Conservation (phyloP, 2,888 invertebrate genomes). For the Linnaemya vulpina region DNA sequence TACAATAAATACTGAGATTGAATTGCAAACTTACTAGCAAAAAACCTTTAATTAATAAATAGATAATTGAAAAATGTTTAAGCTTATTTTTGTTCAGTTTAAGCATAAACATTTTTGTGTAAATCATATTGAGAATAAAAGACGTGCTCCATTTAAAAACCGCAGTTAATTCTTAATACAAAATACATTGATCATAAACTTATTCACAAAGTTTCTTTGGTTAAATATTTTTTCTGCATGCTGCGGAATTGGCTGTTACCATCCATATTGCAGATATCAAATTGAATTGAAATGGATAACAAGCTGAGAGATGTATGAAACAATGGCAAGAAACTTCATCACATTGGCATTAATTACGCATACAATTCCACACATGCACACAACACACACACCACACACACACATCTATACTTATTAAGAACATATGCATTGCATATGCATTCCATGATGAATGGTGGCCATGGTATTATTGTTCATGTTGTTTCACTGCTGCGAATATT, state of each 20-base stretch:
- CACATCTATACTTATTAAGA: background rate
- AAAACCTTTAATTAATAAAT: too few relatives aligned
- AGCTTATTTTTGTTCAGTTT: too few relatives aligned
- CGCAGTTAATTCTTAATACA: background rate
- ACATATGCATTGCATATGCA: constrained; percentile 54
- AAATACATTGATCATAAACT: background rate
- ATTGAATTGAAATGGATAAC: background rate
- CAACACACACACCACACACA: background rate
- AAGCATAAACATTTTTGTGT: too few relatives aligned
- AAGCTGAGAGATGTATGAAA: background rate
- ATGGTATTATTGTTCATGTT: constrained; percentile 12
- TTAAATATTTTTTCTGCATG: background rate
- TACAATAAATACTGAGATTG: too few relatives aligned
- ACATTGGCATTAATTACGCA: constrained; percentile 58
- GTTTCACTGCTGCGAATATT: background rate
- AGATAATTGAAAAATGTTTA: too few relatives aligned
- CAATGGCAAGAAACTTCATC: constrained; percentile 29
- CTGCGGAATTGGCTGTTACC: background rate
- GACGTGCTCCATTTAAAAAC: too few relatives aligned
- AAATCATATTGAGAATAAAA: too few relatives aligned
- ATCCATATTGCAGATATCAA: background rate
- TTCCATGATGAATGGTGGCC: constrained; percentile 3
- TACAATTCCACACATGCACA: constrained; percentile 23
- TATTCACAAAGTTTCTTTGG: background rate
- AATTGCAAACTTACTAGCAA: too few relatives aligned